Conservation (phyloP, 1,140 invertebrate species). For the Musca domestica region DNA sequence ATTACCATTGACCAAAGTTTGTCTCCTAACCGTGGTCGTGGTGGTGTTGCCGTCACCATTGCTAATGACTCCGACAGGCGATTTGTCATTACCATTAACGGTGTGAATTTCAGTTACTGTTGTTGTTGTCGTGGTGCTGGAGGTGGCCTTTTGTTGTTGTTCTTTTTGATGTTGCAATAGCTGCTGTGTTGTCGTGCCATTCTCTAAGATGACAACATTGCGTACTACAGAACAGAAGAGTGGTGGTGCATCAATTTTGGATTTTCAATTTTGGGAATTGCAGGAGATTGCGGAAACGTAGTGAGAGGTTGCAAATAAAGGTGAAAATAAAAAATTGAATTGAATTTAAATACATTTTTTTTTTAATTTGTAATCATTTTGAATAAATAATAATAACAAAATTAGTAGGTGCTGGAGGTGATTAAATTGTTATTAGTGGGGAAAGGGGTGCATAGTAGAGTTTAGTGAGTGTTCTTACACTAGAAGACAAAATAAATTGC, state of each 20-base stretch:
- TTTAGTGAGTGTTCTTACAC: too few relatives aligned
- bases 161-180: slow-evolving; percentile 27
- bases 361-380: too few relatives aligned
- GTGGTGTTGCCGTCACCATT: slow-evolving; percentile 19
- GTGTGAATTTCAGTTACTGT: slow-evolving; percentile 29
- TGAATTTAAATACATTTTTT: background rate
- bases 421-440: too few relatives aligned
- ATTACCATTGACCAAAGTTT: slow-evolving; percentile 2
- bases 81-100: slow-evolving; percentile 28
- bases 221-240: slow-evolving; percentile 9
- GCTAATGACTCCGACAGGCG: background rate
- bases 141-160: slow-evolving; percentile 27
- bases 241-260: slow-evolving; percentile 16
- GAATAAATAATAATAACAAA: too few relatives aligned
- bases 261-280: slow-evolving; percentile 1
- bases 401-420: too few relatives aligned
- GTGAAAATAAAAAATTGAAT: slow-evolving; percentile 2
- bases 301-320: background rate
- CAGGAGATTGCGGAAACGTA: too few relatives aligned
- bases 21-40: background rate
- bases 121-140: slow-evolving; percentile 22
- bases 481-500: too few relatives aligned
- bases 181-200: background rate
- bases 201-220: slow-evolving; percentile 15
- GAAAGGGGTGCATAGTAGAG: too few relatives aligned